Evolutionary conservation across 2,113 vertebrate species (phyloP).

Genomic region (Chaenocephalus aceratus): DNA sequence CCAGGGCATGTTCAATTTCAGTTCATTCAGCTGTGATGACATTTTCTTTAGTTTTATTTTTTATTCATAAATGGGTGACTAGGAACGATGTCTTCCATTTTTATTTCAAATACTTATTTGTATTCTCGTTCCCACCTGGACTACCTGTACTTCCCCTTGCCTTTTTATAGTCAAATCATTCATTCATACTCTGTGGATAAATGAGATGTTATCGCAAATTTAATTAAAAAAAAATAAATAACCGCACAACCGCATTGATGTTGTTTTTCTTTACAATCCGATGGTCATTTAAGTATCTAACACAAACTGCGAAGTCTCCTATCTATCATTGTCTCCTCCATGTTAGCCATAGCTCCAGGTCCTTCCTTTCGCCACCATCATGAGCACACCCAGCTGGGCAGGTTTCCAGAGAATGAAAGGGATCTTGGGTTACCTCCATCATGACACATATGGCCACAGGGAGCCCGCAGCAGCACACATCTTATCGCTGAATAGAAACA

Average conservation of each 20-base stretch:
- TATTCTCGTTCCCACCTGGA: background rate
- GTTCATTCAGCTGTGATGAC: background rate
- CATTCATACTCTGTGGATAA: background rate
- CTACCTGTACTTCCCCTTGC: background rate
- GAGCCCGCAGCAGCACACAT: conserved; percentile 41
- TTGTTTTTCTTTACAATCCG: background rate
- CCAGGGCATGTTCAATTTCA: too few relatives aligned
- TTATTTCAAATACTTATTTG: background rate
- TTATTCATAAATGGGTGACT: background rate
- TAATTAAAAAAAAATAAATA: background rate
- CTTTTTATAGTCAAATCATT: background rate
- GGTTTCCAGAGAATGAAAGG: conserved; percentile 61
- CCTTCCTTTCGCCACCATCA: conserved; percentile 49
- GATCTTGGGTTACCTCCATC: conserved; percentile 66
- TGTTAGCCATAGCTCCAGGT: conserved; percentile 37
- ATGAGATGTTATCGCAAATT: background rate
- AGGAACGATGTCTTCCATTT: background rate
- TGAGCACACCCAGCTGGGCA: conserved; percentile 41
- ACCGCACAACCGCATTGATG: too few relatives aligned
- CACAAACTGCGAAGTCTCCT: background rate
- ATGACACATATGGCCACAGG: conserved; percentile 68
- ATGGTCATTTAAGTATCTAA: background rate
- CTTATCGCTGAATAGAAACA: conserved; percentile 41
- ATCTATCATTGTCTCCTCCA: background rate
- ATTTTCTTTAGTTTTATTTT: too few relatives aligned